Conservation (phyloP, 2,113 vertebrate genomes). For the Protobothrops flavoviridis region DNA sequence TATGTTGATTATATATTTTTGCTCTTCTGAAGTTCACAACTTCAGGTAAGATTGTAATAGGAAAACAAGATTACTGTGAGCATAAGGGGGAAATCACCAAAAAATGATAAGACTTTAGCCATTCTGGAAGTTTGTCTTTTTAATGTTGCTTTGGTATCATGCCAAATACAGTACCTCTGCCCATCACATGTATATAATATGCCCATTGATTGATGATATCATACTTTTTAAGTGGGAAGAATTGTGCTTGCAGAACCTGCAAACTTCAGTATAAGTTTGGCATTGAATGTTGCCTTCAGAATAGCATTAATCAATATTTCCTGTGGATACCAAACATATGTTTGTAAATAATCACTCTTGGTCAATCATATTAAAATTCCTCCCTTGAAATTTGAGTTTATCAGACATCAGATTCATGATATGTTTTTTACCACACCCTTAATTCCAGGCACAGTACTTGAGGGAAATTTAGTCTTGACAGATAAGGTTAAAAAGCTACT, state of each 20-base stretch:
- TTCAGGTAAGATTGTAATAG: neutral
- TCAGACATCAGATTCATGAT: neutral
- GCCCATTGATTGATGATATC: neutral
- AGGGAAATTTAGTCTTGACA: neutral
- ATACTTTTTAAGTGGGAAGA: neutral
- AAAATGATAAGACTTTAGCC: neutral
- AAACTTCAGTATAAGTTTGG: neutral
- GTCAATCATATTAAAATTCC: neutral
- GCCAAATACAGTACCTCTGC: neutral
- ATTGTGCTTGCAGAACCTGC: neutral
- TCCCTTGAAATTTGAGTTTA: neutral
- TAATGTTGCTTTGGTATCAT: neutral
- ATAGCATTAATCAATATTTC: neutral
- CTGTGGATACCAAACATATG: neutral
- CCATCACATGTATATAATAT: neutral
- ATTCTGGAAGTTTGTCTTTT: neutral
- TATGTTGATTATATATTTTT: neutral
- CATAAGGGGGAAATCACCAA: neutral
- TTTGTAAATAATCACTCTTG: neutral
- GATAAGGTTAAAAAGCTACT: neutral
- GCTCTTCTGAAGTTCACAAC: neutral
- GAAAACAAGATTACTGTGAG: neutral
- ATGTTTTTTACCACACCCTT: neutral
- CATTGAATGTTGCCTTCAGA: neutral
- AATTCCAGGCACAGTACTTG: neutral